Evolutionary conservation across 2,888 invertebrate species (phyloP), one percentile per base, ranked within the genome.

Genomic region (Monochamus alternatus): DNA sequence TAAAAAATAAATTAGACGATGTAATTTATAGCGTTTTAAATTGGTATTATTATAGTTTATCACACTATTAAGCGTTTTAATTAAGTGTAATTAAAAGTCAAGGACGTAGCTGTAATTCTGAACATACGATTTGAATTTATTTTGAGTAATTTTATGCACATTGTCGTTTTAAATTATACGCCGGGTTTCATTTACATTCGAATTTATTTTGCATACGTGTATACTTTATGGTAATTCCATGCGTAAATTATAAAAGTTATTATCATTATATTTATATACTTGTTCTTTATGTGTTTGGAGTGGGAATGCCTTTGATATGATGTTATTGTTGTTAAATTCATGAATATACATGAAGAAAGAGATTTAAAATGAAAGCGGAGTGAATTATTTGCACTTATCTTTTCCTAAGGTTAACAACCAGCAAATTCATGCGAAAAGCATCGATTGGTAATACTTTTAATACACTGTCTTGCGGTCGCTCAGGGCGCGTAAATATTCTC

Each of bases 31-130:
- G 76, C 71, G 68, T 76, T 83, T 83, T 85, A 84, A 86, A 86
- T 84, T 85, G 82, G 83, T 80, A 82, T 84, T 84, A 87, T 85
- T 84, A 82, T 81, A 82, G 82, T 86, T 87, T 86, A 86, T 85
- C 84, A 82, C 84, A 83, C 84, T 83, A 84, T 85, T 86, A 86
- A 87, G 84, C 82, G 84, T 84, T 86, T 86, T 87, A 87, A 87
- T 87, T 86, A 82, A 80, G 77, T 78, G 81, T 82, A 86, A 86
- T 87, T 86, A 86, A 85, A 84, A 86, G 85, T 86, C 87, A 87
- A 86, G 87, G 86, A 76, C 84, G 80, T 60, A 59, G 44, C 69
- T 64, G 69, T 73, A 69, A 69, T 65, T 60, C 60, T 60, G 65
- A 65, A 66, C 60, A 47, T 72, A 38, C 47, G 60, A 73, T 72